Evolutionary conservation across 2,888 invertebrate genomes (phyloP).

Genomic region (Abrostola tripartita): DNA sequence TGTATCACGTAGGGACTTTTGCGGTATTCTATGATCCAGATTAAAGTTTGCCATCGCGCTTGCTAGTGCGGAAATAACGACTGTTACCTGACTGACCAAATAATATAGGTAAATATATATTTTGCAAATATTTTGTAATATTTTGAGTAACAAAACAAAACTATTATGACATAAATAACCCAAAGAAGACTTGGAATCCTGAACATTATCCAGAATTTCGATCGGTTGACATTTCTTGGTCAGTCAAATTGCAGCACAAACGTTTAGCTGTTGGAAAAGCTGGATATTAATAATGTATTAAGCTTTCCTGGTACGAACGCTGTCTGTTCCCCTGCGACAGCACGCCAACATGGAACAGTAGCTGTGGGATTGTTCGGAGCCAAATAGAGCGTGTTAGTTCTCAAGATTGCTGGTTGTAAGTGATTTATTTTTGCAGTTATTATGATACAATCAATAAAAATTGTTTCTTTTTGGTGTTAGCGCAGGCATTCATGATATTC

Average conservation of each 20-base stretch:
- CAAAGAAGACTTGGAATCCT: conserved; percentile 12
- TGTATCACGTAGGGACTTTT: too few relatives aligned
- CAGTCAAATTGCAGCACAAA: conserved; percentile 32
- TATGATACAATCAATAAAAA: conserved; percentile 1
- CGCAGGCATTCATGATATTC: too few relatives aligned
- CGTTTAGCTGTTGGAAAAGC: conserved; percentile 20
- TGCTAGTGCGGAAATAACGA: too few relatives aligned
- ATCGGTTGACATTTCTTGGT: conserved; percentile 35
- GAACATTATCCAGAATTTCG: conserved; percentile 25
- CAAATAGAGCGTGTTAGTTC: conserved; percentile 37
- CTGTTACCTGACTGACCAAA: too few relatives aligned
- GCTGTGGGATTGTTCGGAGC: conserved; percentile 37
- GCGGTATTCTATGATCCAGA: too few relatives aligned
- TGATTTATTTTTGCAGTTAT: conserved; percentile 10
- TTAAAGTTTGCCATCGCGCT: too few relatives aligned
- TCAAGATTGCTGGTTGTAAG: conserved; percentile 30
- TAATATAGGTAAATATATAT: too few relatives aligned
- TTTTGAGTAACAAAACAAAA: too few relatives aligned
- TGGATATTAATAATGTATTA: conserved; percentile 44
- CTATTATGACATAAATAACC: too few relatives aligned
- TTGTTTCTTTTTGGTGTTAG: neutral
- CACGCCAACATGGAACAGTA: conserved; percentile 38
- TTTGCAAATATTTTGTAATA: too few relatives aligned
- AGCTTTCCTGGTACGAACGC: conserved; percentile 26
- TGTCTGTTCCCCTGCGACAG: conserved; percentile 33